Conservation (phyloP, 1,140 invertebrate species). For the Notospermus geniculatus region DNA sequence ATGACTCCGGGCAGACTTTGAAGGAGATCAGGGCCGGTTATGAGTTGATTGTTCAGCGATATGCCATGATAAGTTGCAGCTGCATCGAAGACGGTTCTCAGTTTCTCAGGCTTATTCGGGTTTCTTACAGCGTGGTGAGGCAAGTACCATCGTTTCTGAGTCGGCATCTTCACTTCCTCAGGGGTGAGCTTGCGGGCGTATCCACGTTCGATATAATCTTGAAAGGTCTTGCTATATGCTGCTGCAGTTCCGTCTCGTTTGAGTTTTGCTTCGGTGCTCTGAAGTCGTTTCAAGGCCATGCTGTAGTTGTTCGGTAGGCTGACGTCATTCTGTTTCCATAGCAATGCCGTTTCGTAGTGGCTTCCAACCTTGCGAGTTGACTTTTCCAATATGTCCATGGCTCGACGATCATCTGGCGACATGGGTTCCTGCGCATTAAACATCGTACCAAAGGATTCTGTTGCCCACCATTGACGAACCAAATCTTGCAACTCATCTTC, state of each 20-base stretch:
- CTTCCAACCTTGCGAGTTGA: neutral
- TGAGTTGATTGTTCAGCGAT: conserved; percentile 27
- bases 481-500: neutral
- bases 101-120: neutral
- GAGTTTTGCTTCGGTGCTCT: neutral
- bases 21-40: conserved; percentile 45
- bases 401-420: neutral
- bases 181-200: conserved; percentile 4
- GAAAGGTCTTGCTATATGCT: neutral
- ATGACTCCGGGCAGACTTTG: conserved; percentile 22
- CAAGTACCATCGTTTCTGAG: conserved; percentile 1
- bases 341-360: neutral
- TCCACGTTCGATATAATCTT: neutral
- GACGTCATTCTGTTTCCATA: neutral
- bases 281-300: neutral
- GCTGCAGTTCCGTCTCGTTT: neutral
- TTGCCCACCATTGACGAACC: neutral
- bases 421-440: neutral
- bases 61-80: conserved; percentile 15
- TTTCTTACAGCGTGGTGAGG: conserved; percentile 5
- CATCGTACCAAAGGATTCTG: neutral
- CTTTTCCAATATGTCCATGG: neutral
- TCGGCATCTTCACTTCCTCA: neutral
- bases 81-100: no score
- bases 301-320: neutral